Percentiles rank a stretch among this genome's conserved stretches.
Evolutionary conservation across 1,140 invertebrate genomes (phyloP).

Genomic region (Trypoxylus dichotomus): DNA sequence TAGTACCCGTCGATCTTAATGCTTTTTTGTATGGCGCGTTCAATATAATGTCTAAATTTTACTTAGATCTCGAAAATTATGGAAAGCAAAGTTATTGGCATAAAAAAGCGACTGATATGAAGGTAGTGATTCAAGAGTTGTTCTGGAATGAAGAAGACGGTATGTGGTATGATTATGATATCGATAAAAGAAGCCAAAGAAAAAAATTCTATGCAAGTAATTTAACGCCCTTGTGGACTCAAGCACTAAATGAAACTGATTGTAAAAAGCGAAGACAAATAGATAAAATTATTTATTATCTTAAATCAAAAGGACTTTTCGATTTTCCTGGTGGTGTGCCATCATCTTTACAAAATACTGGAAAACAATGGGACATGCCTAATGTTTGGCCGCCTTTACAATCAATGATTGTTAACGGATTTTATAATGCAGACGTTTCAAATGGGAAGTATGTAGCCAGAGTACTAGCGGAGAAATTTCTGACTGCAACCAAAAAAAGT

Average conservation of each 20-base stretch:
- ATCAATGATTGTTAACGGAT: constrained; percentile 71
- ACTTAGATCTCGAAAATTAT: constrained; percentile 55
- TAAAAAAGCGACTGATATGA: constrained; percentile 52
- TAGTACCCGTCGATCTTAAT: constrained; percentile 86
- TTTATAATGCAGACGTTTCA: constrained; percentile 60
- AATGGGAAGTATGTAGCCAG: constrained; percentile 65
- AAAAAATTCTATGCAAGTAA: constrained; percentile 69
- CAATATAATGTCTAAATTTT: constrained; percentile 59
- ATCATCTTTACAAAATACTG: constrained; percentile 66
- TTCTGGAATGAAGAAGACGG: constrained; percentile 65
- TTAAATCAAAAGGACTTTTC: constrained; percentile 57
- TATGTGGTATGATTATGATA: constrained; percentile 73
- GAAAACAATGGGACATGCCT: constrained; percentile 89
- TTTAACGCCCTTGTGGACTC: constrained; percentile 71
- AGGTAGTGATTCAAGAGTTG: constrained; percentile 47
- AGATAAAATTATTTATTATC: constrained; percentile 57
- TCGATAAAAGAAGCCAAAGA: constrained; percentile 47
- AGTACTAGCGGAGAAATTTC: constrained; percentile 71
- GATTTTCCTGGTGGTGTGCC: constrained; percentile 71
- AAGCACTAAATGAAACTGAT: constrained; percentile 35
- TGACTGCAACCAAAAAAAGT: constrained; percentile 73
- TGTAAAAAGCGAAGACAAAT: constrained; percentile 35
- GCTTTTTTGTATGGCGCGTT: constrained; percentile 72
- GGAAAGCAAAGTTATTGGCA: constrained; percentile 52
- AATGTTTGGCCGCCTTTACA: constrained; percentile 87